Base-by-base conservation (phyloP, 2,797 vertebrate genomes). In the Momotus momota region DNA sequence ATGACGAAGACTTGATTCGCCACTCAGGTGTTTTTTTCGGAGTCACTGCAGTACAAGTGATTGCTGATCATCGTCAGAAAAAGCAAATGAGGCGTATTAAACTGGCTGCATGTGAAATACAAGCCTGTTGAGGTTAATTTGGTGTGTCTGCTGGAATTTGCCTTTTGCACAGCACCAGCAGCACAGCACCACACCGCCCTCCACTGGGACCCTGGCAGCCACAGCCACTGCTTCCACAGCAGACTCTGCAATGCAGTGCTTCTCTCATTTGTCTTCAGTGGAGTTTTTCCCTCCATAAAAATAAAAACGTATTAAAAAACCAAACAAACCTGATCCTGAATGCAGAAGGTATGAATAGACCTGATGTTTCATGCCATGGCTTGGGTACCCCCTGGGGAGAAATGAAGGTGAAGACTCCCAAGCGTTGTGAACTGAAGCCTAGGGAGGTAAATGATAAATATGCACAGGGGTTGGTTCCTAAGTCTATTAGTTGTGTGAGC, bases 101-200 rank as follows among this genome's bases (percentile, higher is more conserved):
- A 14, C 38, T 25, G 70, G 19, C 26, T 84, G 65, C 62, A 6
- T 84, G 69, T 88, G 46, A 79, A 58, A 40, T 29, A 46, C 7
- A 9, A 84, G 51, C 13, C 51, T 13, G 18, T 26, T 35, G 70
- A 25, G 45, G 18, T 17, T 45, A n/a, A 48, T 52, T 72, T 26
- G 1, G 12, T n/a, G 9, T 6, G 0, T 69, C 49, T 11, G 27
- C 20, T 57, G 67, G n/a, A 26, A 14, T 77, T 16, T 40, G 13
- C 33, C 0, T 52, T 72, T 38, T 57, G 46, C 57, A 21, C 38
- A 14, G n/a, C 38, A 0, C 1, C 26, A 43, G 3, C 60, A 64
- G 70, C 83, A 3, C 77, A 96, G 88, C 88, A 26, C 57, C 70
- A 61, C 90, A 62, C n/a, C 41, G 96, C 96, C 96, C 94, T 95